Percentiles rank a stretch among this genome's conserved stretches.
These are phyloP conservation scores for Trinorchestia longiramus DNA, from an alignment of 1,140 invertebrate species.

Conservation along the genomic window DNA sequence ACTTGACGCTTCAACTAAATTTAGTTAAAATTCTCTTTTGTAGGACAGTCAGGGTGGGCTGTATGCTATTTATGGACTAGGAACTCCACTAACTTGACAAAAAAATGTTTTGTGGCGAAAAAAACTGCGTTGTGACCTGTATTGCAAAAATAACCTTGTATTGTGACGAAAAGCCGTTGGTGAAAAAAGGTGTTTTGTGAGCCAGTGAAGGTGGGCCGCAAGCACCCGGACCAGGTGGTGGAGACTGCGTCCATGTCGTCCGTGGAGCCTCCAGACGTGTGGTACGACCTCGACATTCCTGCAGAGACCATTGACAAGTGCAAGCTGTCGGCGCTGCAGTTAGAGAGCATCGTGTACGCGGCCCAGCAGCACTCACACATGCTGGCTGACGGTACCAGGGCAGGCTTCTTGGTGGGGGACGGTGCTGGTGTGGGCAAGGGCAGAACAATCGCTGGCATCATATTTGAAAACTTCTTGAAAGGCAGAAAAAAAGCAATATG, in stretches of 20 bases:
- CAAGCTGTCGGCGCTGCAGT: conserved; percentile 91
- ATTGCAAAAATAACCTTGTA: too few relatives aligned
- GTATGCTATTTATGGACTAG: too few relatives aligned
- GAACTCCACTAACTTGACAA: too few relatives aligned
- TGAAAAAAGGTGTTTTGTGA: background rate
- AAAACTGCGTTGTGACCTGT: too few relatives aligned
- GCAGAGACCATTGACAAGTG: conserved; percentile 87
- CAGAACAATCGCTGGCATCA: conserved; percentile 96
- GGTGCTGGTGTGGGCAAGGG: conserved; percentile 99
- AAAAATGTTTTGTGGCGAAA: too few relatives aligned
- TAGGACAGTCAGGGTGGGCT: too few relatives aligned
- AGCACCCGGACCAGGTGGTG: conserved; percentile 99
- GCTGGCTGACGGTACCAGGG: conserved; percentile 88
- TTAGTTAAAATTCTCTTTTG: too few relatives aligned
- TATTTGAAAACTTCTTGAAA: conserved; percentile 96
- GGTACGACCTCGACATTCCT: conserved; percentile 89
- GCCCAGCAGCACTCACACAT: conserved; percentile 95
- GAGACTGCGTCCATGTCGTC: conserved; percentile 97
- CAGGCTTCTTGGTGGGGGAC: conserved; percentile 97
- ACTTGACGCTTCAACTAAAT: too few relatives aligned
- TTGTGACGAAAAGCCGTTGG: too few relatives aligned
- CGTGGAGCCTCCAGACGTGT: conserved; percentile 94
- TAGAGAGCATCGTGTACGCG: conserved; percentile 97
- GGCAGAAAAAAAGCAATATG: conserved; percentile 95
- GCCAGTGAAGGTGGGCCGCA: conserved; percentile 90